Base-by-base conservation (phyloP, 2,888 invertebrate genomes). In the Cyrtodaria siliqua region DNA sequence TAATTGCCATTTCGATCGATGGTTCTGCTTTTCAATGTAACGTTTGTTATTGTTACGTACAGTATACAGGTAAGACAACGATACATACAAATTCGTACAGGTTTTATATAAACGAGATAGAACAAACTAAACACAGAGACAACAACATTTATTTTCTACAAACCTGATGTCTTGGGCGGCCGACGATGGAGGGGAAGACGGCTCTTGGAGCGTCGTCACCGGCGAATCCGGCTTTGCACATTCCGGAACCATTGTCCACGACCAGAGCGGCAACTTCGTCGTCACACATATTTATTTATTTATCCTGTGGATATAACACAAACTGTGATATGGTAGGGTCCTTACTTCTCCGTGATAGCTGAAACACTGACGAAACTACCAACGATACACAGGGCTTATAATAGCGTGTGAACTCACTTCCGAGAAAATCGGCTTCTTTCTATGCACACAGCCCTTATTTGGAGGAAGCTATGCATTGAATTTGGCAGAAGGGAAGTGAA, bases 231-330 rank as follows among this genome's bases (percentile, higher is more conserved):
- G 86, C 86, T 64, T 86, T 86, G 84, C 85, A 86, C 85, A 86
- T 86, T 64, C 96, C 96, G 92, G 97, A 97, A 75, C 97, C 98
- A 94, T 96, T 96, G 95, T 98, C 97, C 44, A 91, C 89, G 66
- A 91, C 90, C 67, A 91, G 84, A 71, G 91, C 90, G 68, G 90
- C 91, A 96, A 85, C 81, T 56, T 86, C 86, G 55, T 86, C 86
- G 81, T 84, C 85, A 72, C 82, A 86, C 86, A 86, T 86, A 59
- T 68, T 86, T 67, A 44, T 75, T 63, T 71, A 44, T 74, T 71
- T 57, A 40, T 55, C 47, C 44, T 62, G 24, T 18, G 40, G 33
- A 47, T 64, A 49, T 61, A 57, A 53, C 62, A 61, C 55, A 61
- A 63, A 56, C 66, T 63, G 66, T 70, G 62, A 61, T 59, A 66